phyloP scores from a whole-genome alignment of 92 coral and sea anemone genomes.

The Ricordea florida region DNA sequence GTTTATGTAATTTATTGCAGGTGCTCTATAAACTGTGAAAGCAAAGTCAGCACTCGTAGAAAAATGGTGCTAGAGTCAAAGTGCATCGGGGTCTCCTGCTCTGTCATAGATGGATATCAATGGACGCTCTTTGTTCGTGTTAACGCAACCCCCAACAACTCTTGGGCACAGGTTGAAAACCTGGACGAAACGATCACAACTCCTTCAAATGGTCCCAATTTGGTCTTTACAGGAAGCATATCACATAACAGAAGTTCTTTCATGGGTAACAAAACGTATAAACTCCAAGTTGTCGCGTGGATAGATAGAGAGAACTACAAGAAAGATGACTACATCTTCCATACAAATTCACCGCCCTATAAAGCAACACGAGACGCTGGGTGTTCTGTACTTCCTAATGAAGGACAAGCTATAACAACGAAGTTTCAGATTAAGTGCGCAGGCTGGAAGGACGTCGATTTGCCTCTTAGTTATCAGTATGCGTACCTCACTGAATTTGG shows the following conservation, averaged over 20 bases:
- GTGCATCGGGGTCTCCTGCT: conserved; percentile 45
- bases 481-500: conserved; percentile 72
- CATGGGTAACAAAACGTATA: conserved; percentile 5
- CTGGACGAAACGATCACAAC: conserved; percentile 31
- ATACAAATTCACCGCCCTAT: conserved; percentile 57
- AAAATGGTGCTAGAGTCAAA: conserved; percentile 40
- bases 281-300: background rate
- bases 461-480: conserved; percentile 63
- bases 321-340: conserved; percentile 20
- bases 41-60: conserved; percentile 38
- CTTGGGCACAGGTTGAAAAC: conserved; percentile 31
- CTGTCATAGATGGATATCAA: background rate
- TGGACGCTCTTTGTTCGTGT: conserved; percentile 27
- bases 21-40: conserved; percentile 44
- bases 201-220: conserved; percentile 39
- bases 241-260: background rate
- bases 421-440: conserved; percentile 51
- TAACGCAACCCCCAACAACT: background rate
- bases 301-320: conserved; percentile 5
- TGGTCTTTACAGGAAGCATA: background rate
- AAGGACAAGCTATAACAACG: conserved; percentile 66
- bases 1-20: background rate
- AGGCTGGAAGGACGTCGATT: conserved; percentile 62
- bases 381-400: conserved; percentile 50
- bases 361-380: conserved; percentile 18